Evolutionary conservation across 2,797 vertebrate genomes (phyloP).

Genomic region (Poeciliopsis paucimaculata): DNA sequence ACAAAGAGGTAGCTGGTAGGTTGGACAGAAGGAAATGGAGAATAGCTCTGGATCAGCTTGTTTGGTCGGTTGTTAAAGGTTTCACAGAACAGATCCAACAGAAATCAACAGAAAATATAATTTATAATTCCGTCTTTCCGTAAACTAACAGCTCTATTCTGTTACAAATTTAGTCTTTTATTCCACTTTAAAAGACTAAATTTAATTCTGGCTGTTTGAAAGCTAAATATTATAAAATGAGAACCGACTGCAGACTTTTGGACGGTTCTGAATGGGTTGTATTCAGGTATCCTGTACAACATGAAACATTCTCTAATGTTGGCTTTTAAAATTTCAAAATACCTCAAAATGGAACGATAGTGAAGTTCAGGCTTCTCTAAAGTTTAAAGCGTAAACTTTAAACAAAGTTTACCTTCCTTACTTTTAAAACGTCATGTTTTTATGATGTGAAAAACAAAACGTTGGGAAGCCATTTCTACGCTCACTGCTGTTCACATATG

Average conservation of each 20-base stretch:
- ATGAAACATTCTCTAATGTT: not conserved
- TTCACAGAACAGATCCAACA: slow-evolving; percentile 6
- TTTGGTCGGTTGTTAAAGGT: slow-evolving; percentile 14
- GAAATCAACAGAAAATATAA: not conserved
- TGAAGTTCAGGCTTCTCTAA: not conserved
- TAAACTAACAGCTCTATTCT: not conserved
- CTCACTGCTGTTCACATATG: too few species aligned
- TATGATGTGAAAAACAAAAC: too few species aligned
- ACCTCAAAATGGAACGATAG: too few species aligned
- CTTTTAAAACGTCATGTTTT: too few species aligned
- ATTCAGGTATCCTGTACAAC: not conserved
- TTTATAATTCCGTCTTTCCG: not conserved
- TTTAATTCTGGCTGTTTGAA: not conserved
- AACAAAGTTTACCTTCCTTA: too few species aligned
- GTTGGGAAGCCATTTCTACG: too few species aligned
- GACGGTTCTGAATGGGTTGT: not conserved
- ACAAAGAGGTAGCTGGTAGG: slow-evolving; percentile 35
- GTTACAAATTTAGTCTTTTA: too few species aligned
- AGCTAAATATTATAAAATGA: not conserved
- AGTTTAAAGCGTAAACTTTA: too few species aligned
- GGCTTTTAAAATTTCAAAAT: not conserved
- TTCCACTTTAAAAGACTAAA: not conserved
- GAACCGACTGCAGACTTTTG: not conserved
- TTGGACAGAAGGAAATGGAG: slow-evolving; percentile 21
- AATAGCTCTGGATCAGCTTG: slow-evolving; percentile 22